Base-by-base conservation (phyloP, 2,113 vertebrate species). In the Hylia prasina region DNA sequence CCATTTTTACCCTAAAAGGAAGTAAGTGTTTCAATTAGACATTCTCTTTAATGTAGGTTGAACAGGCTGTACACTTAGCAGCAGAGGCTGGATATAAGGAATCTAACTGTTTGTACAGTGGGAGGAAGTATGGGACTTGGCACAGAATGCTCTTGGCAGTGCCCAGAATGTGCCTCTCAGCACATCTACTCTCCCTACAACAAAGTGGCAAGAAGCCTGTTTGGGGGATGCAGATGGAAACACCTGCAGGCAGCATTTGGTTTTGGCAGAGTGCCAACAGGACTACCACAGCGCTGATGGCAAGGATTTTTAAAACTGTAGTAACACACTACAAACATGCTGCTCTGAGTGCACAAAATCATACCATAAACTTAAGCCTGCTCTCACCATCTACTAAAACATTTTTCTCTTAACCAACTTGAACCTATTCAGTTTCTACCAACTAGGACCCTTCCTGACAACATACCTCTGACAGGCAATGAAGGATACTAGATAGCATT, bases 1-100 rank as follows among this genome's bases (percentile, higher is more conserved):
- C 73, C 86, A 68, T 93, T 80, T 47, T 97, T 89, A 82, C 97
- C 98, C 99, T 99, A 91, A 91, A 96, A 87, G 33, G 21, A 81
- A 66, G 57, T 7, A 45, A 2, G 3, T n/a, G 39, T 86, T 72
- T 39, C 1, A 66, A 61, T 78, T 72, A 60, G 30, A 51, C 13
- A n/a, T 82, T 54, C 28, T 18, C 6, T 72, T 56, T 84, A 30
- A 45, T 13, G 28, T 18, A 75, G 48, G 19, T 48, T 73, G 63
- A 87, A 40, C 21, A 91, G 44, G 8, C 10, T 68, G 30, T 33
- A 24, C 10, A 45, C 31, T 66, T 35, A 42, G 25, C 37, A 73
- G n/a, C 28, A 89, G 72, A 53, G 11, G 31, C 40, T 69, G 45
- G 21, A 44, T 2, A 0, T 35, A 44, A 73, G 13, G 7, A 40